Conservation (phyloP, 2,797 vertebrate genomes). For the Myotis pilosus region DNA sequence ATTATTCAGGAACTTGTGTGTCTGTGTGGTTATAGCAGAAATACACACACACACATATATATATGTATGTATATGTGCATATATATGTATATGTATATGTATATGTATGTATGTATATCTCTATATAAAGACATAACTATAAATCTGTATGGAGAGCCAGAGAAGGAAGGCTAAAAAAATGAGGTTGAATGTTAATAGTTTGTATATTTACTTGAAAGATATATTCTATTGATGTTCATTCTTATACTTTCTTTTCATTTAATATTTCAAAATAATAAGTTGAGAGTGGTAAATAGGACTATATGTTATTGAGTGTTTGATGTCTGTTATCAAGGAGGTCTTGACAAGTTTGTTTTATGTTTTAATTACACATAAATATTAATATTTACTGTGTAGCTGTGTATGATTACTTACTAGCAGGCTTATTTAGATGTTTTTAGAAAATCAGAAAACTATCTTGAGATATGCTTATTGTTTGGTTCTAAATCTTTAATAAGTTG, state of each 20-base stretch:
- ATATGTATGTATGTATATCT: neutral
- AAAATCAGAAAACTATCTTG: conserved; percentile 14
- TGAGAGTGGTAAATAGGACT: neutral
- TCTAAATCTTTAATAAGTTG: conserved; percentile 31
- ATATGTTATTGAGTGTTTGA: neutral
- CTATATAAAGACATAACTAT: neutral
- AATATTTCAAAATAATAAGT: neutral
- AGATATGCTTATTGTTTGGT: conserved; percentile 25
- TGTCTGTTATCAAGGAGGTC: neutral
- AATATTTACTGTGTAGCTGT: neutral
- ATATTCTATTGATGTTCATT: neutral
- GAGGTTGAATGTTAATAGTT: neutral
- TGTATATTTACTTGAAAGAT: neutral
- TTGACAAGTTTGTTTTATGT: conserved; percentile 7
- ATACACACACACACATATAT: neutral
- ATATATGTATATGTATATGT: too few species aligned
- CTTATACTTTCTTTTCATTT: neutral
- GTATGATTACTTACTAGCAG: neutral
- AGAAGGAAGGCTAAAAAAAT: neutral
- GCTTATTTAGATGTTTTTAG: conserved; percentile 8
- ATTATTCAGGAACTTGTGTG: neutral
- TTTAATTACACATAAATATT: conserved; percentile 10
- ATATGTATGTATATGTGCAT: too few species aligned
- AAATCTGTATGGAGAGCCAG: neutral
- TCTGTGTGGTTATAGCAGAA: neutral